Base-by-base conservation (phyloP, 2,797 vertebrate species). In the Helarctos malayanus region DNA sequence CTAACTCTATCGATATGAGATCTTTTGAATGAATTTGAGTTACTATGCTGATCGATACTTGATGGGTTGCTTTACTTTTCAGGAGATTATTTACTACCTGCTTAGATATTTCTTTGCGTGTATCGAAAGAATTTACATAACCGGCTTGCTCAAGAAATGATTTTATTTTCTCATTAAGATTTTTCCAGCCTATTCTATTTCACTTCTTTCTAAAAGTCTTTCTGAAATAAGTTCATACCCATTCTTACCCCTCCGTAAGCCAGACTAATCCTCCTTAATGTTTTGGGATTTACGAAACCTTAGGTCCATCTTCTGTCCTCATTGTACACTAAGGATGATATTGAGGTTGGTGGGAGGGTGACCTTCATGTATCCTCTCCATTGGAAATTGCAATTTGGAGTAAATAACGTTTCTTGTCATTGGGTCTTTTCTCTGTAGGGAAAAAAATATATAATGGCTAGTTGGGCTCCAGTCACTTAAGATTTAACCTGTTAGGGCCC, bases 131-230 rank as follows among this genome's bases (percentile, higher is more conserved):
- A 38, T 49, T 86, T 19, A 4, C 7, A 21, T 89, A 41, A 65
- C 21, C 54, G 45, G 59, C 54, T 78, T 81, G 15, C 54, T 81
- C 47, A 94, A 47, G 65, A 97, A 85, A n/a, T n/a, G 11, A 49
- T 79, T 65, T 89, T 76, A 73, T 59, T 57, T 80, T 95, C 61
- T 76, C 63, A 87, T 80, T n/a, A 52, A 49, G 16, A 61, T 91
- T 79, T 82, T 92, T 19, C 54, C 25, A 61, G 59, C 35, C 15
- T 82, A 0, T 69, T 81, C 19, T 91, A 25, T 82, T 93, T 89
- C 35, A 29, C 0, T 10, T 54, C 21, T 75, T 71, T 32, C 49
- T 76, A 38, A 49, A 83, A 86, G 23, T 83, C 56, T 86, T 88
- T 61, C 69, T 94, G 38, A 80, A 91, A 49, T 32, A 78, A 94